Conservation (phyloP, 2,888 invertebrate species). For the Drosophila borborema region DNA sequence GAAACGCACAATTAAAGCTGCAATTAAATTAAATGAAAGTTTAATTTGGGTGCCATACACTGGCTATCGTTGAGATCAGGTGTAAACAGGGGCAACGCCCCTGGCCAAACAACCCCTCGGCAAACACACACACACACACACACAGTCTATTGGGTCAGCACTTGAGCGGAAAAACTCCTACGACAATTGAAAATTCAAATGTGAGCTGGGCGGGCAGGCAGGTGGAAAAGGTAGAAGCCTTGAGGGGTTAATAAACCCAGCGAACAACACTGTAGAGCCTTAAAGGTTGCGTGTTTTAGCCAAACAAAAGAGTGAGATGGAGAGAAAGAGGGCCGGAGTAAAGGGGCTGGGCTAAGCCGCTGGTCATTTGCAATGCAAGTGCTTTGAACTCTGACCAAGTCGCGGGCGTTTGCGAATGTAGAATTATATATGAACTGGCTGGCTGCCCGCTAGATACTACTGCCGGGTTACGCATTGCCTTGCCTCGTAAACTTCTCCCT, state of each 20-base stretch:
- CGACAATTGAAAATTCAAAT: slow-evolving; percentile 41
- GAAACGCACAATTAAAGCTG: slow-evolving; percentile 94
- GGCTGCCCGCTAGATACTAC: neutral
- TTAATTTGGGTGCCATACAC: slow-evolving; percentile 44
- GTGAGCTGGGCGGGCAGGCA: slow-evolving; percentile 34
- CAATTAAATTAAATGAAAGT: slow-evolving; percentile 79
- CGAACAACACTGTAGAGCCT: slow-evolving; percentile 63
- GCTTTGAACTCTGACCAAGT: slow-evolving; percentile 59
- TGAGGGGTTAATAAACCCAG: slow-evolving; percentile 76
- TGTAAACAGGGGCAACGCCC: slow-evolving; percentile 67
- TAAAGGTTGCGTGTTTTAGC: slow-evolving; percentile 75
- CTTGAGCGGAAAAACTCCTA: slow-evolving; percentile 60
- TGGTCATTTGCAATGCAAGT: slow-evolving; percentile 72
- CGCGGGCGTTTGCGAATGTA: slow-evolving; percentile 27
- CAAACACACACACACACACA: neutral
- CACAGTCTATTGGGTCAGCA: slow-evolving; percentile 65
- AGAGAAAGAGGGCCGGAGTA: slow-evolving; percentile 3
- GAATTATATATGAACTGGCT: slow-evolving; percentile 4
- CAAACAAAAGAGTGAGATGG: slow-evolving; percentile 47
- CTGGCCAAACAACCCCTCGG: slow-evolving; percentile 46
- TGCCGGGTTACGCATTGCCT: slow-evolving; percentile 25
- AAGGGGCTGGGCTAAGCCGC: slow-evolving; percentile 20
- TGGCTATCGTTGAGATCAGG: slow-evolving; percentile 55
- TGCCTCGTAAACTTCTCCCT: slow-evolving; percentile 10
- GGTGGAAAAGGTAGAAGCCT: slow-evolving; percentile 55